phyloP scores from a whole-genome alignment of 2,113 vertebrate species.

The Emydura subglobosa region DNA sequence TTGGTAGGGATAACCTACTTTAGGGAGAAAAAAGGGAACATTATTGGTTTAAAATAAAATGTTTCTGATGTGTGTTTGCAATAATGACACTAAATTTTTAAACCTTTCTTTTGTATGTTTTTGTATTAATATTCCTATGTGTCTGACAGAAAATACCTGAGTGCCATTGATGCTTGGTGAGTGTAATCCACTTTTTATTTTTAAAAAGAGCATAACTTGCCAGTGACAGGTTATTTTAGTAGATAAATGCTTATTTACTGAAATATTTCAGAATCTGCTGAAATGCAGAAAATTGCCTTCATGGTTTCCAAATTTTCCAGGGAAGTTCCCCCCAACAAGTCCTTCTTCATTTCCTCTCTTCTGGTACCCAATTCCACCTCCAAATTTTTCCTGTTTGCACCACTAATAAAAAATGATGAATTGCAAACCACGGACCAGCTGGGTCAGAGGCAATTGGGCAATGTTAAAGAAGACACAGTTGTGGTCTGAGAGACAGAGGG shows the following conservation, averaged over 20 bases:
- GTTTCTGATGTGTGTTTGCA: not conserved
- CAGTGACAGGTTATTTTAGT: not conserved
- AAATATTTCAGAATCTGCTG: not conserved
- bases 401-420: not conserved
- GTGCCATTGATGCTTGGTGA: not conserved
- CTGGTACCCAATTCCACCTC: not conserved
- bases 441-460: not conserved
- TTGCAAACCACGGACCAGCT: not conserved
- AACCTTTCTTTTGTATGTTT: not conserved
- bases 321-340: not conserved
- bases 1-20: not conserved
- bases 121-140: not conserved
- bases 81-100: not conserved
- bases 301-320: not conserved
- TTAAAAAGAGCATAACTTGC: not conserved
- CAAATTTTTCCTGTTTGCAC: not conserved
- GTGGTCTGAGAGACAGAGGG: not conserved
- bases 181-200: not conserved
- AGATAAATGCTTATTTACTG: not conserved
- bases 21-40: not conserved
- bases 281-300: not conserved
- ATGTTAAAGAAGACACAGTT: not conserved
- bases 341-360: not conserved
- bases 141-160: conserved; percentile 12
- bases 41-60: not conserved